Base-by-base conservation (phyloP, 2,888 invertebrate genomes). In the Zygaena filipendulae region DNA sequence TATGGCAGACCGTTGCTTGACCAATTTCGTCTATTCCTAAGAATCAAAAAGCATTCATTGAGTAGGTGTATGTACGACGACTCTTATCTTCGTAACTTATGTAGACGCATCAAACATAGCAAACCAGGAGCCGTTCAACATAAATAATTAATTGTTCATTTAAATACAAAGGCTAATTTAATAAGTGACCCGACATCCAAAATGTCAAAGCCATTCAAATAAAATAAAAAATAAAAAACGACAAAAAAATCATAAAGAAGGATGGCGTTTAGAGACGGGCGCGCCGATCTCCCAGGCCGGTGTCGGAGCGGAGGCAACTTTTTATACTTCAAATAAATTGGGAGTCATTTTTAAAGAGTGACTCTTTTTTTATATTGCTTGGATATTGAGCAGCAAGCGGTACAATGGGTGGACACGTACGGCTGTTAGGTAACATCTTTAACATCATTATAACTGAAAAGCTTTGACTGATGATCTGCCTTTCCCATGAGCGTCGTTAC, bases 101-200 rank as follows among this genome's bases (percentile, higher is more conserved):
- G n/a, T n/a, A n/a, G n/a, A n/a, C n/a, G n/a, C n/a, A n/a, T n/a
- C n/a, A n/a, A n/a, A n/a, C n/a, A n/a, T n/a, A n/a, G n/a, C n/a
- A n/a, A n/a, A n/a, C n/a, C n/a, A n/a, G n/a, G n/a, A n/a, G n/a
- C n/a, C n/a, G n/a, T n/a, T n/a, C n/a, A n/a, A n/a, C n/a, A n/a
- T n/a, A 52, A 40, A 70, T 59, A 66, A 75, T 74, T 74, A 72
- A 72, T 71, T 66, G 68, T 68, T 58, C 58, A 74, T 77, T 75
- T 74, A 72, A 77, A 77, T 75, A 79, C 74, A 77, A 79, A 75
- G 69, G 66, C 71, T 77, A 75, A 77, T 77, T 77, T 77, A 79
- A 77, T 75, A 77, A 75, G 72, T 74, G 72, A 66, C 63, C 70
- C 64, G 59, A 61, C 69, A 70, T 47, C 61, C 49, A 62, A 72